A percentile compares a stretch with the other conserved stretches of the same genome.
These are phyloP conservation scores for Odocoileus hemionus DNA, from an alignment of 2,113 vertebrate genomes.

Conservation along the genomic window DNA sequence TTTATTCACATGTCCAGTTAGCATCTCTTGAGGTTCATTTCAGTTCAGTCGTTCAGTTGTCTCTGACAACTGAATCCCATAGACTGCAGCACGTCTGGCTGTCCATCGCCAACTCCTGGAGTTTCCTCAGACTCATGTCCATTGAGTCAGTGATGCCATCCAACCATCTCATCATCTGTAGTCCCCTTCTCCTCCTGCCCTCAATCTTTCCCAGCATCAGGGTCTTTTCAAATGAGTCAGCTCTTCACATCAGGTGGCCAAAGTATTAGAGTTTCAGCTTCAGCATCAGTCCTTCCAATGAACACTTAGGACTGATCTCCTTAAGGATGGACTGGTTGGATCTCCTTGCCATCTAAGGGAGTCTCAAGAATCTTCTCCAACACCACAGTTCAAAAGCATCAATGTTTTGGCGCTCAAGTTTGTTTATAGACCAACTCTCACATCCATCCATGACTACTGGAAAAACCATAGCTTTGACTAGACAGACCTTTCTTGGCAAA, in stretches of 20 bases:
- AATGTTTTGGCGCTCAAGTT: accelerated
- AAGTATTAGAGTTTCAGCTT: background rate
- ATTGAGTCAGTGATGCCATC: background rate
- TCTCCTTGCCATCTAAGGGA: background rate
- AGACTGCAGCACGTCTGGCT: background rate
- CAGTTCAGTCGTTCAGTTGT: background rate
- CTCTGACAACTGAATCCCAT: accelerated
- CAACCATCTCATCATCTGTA: background rate
- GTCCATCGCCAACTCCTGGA: background rate
- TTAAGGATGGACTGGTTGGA: background rate
- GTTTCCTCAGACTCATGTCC: background rate
- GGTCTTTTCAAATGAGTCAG: background rate
- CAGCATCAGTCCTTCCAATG: background rate
- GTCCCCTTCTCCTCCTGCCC: background rate
- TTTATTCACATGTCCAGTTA: slow-evolving; percentile 8
- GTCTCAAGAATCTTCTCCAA: background rate
- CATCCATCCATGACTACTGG: background rate
- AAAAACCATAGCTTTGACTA: background rate
- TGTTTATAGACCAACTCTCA: background rate
- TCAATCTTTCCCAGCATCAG: background rate
- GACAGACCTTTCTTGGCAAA: background rate
- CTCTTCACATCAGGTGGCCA: background rate
- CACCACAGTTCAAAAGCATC: background rate
- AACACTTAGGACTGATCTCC: background rate
- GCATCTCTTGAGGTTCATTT: background rate